Percentiles rank a stretch among this genome's conserved stretches.
These are phyloP conservation scores for Solenopsis fugax DNA, from an alignment of 1,140 invertebrate species.

Conservation along the genomic window DNA sequence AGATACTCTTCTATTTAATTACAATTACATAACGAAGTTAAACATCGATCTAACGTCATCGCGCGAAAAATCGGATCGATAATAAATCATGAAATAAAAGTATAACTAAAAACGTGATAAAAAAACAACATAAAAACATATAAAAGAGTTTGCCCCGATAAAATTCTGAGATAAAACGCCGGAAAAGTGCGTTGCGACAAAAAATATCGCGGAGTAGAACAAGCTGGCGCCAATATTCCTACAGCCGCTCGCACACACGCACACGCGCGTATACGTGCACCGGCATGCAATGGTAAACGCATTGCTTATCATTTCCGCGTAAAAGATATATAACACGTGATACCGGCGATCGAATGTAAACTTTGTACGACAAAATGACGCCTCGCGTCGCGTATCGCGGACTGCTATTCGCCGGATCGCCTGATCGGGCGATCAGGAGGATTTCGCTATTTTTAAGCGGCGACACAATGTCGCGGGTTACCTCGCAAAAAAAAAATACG, in stretches of 20 bases:
- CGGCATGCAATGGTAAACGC: neutral
- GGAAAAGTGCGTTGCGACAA: slow-evolving; percentile 14
- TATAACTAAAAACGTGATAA: neutral
- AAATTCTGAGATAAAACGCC: slow-evolving; percentile 14
- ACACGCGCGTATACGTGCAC: neutral
- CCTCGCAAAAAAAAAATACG: neutral
- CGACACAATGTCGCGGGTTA: neutral
- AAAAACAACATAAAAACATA: slow-evolving; percentile 2
- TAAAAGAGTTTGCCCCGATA: neutral
- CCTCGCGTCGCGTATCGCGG: slow-evolving; percentile 2
- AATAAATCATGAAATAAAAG: neutral
- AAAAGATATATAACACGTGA: slow-evolving; percentile 28
- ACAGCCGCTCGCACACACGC: neutral
- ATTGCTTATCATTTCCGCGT: slow-evolving; percentile 62
- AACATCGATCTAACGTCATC: slow-evolving; percentile 1
- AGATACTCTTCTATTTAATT: neutral
- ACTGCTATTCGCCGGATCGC: neutral
- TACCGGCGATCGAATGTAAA: slow-evolving; percentile 26
- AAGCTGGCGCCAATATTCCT: slow-evolving; percentile 57
- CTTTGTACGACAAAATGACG: slow-evolving; percentile 19
- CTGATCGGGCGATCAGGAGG: neutral
- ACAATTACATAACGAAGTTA: neutral
- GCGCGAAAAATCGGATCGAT: neutral
- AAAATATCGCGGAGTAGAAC: slow-evolving; percentile 38
- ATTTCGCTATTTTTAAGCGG: slow-evolving; percentile 27